These are phyloP conservation scores for Linyphia triangularis DNA, from an alignment of 2,888 invertebrate species.

Conservation along the genomic window DNA sequence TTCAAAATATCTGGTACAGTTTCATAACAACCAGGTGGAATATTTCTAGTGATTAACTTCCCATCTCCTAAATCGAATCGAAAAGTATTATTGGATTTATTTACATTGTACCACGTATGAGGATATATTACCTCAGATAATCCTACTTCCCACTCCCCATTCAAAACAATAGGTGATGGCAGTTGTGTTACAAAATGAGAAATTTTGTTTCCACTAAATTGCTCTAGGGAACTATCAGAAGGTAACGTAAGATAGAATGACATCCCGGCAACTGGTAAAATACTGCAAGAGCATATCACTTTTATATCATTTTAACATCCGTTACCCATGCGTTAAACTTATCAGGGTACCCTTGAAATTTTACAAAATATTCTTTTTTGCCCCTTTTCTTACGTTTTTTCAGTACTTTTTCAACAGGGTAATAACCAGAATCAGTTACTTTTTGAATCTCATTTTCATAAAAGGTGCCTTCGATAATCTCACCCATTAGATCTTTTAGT, in stretches of 20 bases:
- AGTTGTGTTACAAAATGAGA: constrained; percentile 77
- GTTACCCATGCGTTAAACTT: constrained; percentile 48
- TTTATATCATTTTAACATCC: constrained; percentile 49
- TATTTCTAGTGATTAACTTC: neutral
- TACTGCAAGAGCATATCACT: too few relatives aligned
- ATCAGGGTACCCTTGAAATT: constrained; percentile 45
- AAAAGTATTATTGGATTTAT: neutral
- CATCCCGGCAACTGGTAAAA: neutral
- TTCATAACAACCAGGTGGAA: constrained; percentile 50
- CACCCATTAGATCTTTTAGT: constrained; percentile 22
- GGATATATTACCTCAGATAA: constrained; percentile 76
- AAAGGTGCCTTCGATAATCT: constrained; percentile 36
- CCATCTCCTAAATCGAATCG: constrained; percentile 13
- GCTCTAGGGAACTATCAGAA: constrained; percentile 77
- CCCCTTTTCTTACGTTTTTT: constrained; percentile 21
- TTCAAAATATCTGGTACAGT: constrained; percentile 15
- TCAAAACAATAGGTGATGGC: constrained; percentile 74
- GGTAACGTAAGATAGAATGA: constrained; percentile 76
- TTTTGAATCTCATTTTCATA: constrained; percentile 53
- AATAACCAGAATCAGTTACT: constrained; percentile 24
- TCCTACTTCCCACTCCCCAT: constrained; percentile 77
- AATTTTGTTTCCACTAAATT: constrained; percentile 77
- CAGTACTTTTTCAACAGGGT: constrained; percentile 50
- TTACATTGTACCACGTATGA: neutral
- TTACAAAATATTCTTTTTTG: constrained; percentile 46